A percentile compares a stretch with the other conserved stretches of the same genome.
These are phyloP conservation scores for Drosophila arawakana DNA, from an alignment of 1,140 invertebrate genomes.

Conservation along the genomic window DNA sequence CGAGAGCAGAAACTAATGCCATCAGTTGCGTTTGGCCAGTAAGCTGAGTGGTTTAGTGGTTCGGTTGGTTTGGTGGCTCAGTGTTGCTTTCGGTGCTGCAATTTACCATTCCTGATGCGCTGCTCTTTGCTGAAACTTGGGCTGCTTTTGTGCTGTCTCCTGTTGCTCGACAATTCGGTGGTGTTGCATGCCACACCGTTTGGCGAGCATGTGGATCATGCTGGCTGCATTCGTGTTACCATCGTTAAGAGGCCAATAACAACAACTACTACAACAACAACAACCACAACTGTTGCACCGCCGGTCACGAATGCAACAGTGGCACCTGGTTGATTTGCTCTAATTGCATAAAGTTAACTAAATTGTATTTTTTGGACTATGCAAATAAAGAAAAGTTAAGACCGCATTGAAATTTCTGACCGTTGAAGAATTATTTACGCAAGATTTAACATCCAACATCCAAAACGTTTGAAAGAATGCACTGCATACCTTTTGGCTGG, in stretches of 20 bases:
- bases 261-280: conserved; percentile 55
- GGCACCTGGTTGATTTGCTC: conserved; percentile 36
- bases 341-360: background rate
- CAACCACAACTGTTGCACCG: conserved; percentile 42
- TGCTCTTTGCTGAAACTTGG: background rate
- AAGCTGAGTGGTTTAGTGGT: conserved; percentile 14
- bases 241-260: conserved; percentile 50
- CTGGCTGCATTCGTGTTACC: conserved; percentile 63
- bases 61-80: conserved; percentile 9
- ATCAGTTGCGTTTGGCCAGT: conserved; percentile 20
- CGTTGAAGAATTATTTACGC: too few species aligned
- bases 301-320: conserved; percentile 36
- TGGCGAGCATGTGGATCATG: conserved; percentile 63
- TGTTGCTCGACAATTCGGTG: background rate
- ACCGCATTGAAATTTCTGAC: background rate
- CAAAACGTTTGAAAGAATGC: background rate
- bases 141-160: conserved; percentile 18
- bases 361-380: background rate
- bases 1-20: background rate
- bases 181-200: conserved; percentile 34
- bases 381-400: conserved; percentile 12
- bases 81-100: background rate
- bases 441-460: background rate
- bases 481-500: conserved; percentile 3
- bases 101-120: background rate